Conservation (phyloP, 1,140 invertebrate genomes). For the Helicoverpa armigera region DNA sequence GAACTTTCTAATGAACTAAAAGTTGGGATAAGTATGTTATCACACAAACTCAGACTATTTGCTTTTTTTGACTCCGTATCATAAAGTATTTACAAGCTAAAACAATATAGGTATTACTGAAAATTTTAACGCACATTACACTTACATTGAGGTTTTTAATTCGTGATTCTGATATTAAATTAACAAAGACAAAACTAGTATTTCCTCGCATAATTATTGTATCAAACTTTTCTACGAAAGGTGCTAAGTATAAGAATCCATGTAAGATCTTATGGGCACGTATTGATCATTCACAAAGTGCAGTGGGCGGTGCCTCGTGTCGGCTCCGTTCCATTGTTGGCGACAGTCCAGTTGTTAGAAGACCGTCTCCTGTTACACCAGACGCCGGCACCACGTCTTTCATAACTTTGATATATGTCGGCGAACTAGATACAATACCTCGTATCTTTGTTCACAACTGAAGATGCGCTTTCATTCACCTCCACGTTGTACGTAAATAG, state of each 20-base stretch:
- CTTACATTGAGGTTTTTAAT: too few relatives aligned
- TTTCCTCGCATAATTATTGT: too few relatives aligned
- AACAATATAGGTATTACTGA: too few relatives aligned
- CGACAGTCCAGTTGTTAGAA: slow-evolving; percentile 50
- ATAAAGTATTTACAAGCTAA: too few relatives aligned
- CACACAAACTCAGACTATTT: too few relatives aligned
- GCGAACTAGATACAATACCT: slow-evolving; percentile 28
- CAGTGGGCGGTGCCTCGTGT: slow-evolving; percentile 36
- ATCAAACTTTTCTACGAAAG: too few relatives aligned
- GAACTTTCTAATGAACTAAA: too few relatives aligned
- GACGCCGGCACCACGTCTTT: slow-evolving; percentile 40
- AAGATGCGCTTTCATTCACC: slow-evolving; percentile 21
- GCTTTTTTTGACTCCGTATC: too few relatives aligned
- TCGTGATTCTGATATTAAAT: background rate
- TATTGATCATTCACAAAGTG: slow-evolving; percentile 26
- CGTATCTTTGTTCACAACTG: slow-evolving; percentile 28
- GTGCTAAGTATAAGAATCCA: background rate
- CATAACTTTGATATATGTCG: slow-evolving; percentile 43
- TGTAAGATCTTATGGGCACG: background rate
- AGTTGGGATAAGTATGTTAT: too few relatives aligned
- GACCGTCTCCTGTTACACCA: slow-evolving; percentile 42
- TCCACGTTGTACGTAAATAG: background rate
- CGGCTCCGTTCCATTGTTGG: slow-evolving; percentile 50
- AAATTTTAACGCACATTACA: too few relatives aligned
- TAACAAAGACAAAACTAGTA: background rate